A percentile compares a stretch with the other conserved stretches of the same genome.
Conservation (phyloP, 2,797 vertebrate genomes). For the Sebastolobus altivelis region DNA sequence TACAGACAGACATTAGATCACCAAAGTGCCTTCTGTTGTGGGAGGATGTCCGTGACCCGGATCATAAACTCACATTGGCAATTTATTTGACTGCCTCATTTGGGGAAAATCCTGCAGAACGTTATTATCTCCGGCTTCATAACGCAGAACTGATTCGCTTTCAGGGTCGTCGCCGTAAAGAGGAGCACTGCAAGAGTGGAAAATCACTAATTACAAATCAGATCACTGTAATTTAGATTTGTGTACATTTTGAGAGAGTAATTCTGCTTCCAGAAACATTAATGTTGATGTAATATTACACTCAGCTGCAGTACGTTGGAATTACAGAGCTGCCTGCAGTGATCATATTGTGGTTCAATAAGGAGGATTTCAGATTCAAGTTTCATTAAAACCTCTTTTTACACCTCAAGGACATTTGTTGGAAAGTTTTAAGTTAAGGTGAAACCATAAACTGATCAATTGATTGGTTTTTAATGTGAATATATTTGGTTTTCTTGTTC, state of each 20-base stretch:
- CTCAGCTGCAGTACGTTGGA: neutral
- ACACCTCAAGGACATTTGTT: neutral
- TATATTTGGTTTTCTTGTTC: neutral
- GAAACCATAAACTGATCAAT: fast-evolving
- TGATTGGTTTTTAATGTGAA: neutral
- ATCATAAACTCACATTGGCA: conserved; percentile 38
- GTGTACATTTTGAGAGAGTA: neutral
- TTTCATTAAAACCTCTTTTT: neutral
- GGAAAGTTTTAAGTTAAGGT: neutral
- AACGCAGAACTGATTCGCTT: conserved; percentile 31
- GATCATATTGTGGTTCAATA: neutral
- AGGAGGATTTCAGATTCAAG: neutral
- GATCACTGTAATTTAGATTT: conserved; percentile 23
- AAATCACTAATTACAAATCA: conserved; percentile 42
- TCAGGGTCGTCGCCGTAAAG: conserved; percentile 11
- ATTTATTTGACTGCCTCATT: conserved; percentile 50
- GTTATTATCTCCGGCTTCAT: conserved; percentile 38
- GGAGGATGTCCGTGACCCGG: conserved; percentile 42
- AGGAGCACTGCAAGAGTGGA: conserved; percentile 8
- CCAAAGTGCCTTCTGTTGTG: conserved; percentile 25
- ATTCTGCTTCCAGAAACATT: conserved; percentile 1
- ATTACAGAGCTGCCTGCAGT: neutral
- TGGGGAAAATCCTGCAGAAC: conserved; percentile 18
- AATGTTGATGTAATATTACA: conserved; percentile 1
- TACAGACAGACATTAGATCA: conserved; percentile 17